Conservation (phyloP, 2,888 invertebrate species). For the Hypsopygia costalis region DNA sequence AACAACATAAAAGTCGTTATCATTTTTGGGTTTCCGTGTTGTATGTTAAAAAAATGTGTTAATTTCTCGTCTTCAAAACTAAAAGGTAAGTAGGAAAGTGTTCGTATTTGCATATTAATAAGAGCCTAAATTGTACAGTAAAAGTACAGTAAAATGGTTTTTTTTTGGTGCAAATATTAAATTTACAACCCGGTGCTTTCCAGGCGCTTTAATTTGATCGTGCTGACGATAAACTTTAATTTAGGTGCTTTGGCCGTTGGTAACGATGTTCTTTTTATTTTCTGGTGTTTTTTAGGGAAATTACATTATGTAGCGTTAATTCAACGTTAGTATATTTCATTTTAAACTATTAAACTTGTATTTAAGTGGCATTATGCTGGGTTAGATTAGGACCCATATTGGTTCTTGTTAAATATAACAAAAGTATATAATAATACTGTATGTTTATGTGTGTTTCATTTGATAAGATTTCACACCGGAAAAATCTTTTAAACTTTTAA, state of each 20-base stretch:
- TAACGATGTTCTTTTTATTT: not conserved
- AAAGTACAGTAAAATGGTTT: not conserved
- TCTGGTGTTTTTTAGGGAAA: too few species aligned
- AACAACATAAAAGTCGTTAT: constrained; percentile 34
- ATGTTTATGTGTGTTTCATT: too few species aligned
- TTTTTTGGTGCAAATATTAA: constrained; percentile 4
- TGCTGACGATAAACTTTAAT: constrained; percentile 4
- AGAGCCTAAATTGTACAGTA: not conserved
- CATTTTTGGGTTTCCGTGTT: constrained; percentile 47
- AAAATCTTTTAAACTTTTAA: too few species aligned
- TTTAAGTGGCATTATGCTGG: too few species aligned
- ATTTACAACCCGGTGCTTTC: not conserved
- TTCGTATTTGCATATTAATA: constrained; percentile 2
- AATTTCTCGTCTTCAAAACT: constrained; percentile 9
- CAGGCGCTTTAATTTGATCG: constrained; percentile 7
- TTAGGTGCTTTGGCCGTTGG: not conserved
- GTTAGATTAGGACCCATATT: too few species aligned
- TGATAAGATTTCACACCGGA: too few species aligned
- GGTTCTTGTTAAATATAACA: too few species aligned
- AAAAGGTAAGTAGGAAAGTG: not conserved
- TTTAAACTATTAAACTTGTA: too few species aligned
- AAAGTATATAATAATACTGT: too few species aligned
- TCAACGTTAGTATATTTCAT: too few species aligned
- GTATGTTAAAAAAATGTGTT: constrained; percentile 27
- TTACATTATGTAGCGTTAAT: too few species aligned